Evolutionary conservation across 2,113 vertebrate genomes (phyloP).

Genomic region (Calonectris borealis): DNA sequence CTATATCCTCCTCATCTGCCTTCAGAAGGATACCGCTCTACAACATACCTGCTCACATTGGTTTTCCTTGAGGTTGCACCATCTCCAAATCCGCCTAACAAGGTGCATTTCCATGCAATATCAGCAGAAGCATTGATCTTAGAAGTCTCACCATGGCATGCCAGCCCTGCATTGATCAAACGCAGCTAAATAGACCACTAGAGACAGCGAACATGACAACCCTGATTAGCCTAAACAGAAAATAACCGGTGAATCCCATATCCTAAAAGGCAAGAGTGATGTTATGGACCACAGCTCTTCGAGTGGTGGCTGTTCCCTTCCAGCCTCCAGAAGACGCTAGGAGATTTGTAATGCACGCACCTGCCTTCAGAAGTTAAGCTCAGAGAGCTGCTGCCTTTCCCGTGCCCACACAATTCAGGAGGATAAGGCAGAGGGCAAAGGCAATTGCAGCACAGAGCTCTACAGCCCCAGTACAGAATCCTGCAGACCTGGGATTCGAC

Average conservation of each 20-base stretch:
- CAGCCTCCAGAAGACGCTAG: not conserved
- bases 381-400: not conserved
- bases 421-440: not conserved
- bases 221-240: not conserved
- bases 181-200: not conserved
- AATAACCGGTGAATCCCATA: not conserved
- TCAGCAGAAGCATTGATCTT: not conserved
- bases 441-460: not conserved
- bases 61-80: not conserved
- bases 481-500: not conserved
- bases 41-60: accelerated
- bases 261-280: not conserved
- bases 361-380: not conserved
- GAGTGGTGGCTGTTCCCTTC: not conserved
- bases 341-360: not conserved
- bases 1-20: not conserved
- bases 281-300: not conserved
- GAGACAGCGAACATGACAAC: not conserved
- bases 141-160: not conserved
- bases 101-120: not conserved
- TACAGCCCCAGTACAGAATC: not conserved
- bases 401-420: not conserved
- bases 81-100: not conserved
- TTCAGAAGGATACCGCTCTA: not conserved
- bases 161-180: not conserved